Evolutionary conservation across 2,888 invertebrate species (phyloP).

Genomic region (Philopedon plagiatum): DNA sequence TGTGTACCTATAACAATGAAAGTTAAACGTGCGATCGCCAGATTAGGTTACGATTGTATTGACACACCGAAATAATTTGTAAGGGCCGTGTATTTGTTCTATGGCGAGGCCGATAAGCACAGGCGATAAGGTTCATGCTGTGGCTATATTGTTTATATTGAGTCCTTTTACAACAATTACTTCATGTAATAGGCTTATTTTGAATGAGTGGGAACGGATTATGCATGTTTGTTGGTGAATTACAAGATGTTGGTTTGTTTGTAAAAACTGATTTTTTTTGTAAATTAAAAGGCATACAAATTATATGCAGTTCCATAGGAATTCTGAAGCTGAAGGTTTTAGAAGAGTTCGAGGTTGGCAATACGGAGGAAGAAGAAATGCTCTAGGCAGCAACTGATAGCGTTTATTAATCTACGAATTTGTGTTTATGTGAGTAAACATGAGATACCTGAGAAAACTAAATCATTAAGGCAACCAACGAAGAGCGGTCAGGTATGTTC

Average conservation of each 20-base stretch:
- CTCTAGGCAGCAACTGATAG: no score
- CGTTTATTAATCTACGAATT: no score
- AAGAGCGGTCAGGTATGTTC: no score
- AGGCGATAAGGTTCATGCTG: conserved; percentile 63
- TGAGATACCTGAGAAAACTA: no score
- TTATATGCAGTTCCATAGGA: no score
- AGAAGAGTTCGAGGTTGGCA: no score
- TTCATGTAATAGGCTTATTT: conserved; percentile 62
- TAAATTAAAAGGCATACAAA: no score
- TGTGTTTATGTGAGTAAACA: no score
- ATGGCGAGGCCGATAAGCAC: conserved; percentile 42
- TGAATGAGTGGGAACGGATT: conserved; percentile 50
- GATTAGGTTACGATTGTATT: conserved; percentile 68
- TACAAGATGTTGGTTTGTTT: not conserved
- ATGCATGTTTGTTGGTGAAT: conserved; percentile 38
- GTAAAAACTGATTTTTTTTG: not conserved
- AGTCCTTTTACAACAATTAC: conserved; percentile 62
- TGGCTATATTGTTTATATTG: conserved; percentile 63
- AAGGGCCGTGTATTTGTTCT: conserved; percentile 59
- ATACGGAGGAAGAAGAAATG: no score
- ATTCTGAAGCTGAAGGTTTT: no score
- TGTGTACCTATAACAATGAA: conserved; percentile 66
- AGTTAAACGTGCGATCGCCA: conserved; percentile 68
- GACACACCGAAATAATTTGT: conserved; percentile 67
- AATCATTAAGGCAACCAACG: no score